Evolutionary conservation across 64 coral and sea anemone species (phyloP).

Genomic region (Astreopora myriophthalma): DNA sequence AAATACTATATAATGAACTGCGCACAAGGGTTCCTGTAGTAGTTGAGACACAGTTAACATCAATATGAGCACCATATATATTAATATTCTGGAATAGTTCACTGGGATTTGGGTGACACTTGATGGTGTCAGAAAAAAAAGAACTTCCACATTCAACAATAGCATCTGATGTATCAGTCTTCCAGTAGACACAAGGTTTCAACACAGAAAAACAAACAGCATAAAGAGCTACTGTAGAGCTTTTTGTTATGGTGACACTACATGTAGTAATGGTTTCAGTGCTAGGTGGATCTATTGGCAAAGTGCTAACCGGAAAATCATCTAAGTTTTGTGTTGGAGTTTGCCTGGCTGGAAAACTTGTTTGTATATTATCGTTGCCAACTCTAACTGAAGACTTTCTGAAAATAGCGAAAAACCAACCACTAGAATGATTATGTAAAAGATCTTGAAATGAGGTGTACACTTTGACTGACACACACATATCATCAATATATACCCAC

Average conservation of each 20-base stretch:
- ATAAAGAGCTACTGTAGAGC: constrained; percentile 26
- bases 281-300: too few relatives aligned
- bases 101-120: too few relatives aligned
- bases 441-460: too few relatives aligned
- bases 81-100: not conserved
- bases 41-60: not conserved
- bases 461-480: too few relatives aligned
- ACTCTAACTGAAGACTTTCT: not conserved
- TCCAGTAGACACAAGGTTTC: too few relatives aligned
- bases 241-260: not conserved
- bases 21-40: not conserved
- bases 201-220: constrained; percentile 26
- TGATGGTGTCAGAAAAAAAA: not conserved
- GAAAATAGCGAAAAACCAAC: not conserved
- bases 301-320: too few relatives aligned
- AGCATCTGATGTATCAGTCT: not conserved
- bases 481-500: constrained; percentile 3
- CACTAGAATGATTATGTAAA: too few relatives aligned
- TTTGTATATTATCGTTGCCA: not conserved
- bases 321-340: not conserved
- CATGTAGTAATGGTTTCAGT: too few relatives aligned
- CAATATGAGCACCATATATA: constrained; percentile 18
- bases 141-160: not conserved
- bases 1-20: not conserved
- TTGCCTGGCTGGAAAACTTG: not conserved